Percentiles rank a stretch among this genome's conserved stretches.
phyloP scores from a whole-genome alignment of 2,888 invertebrate genomes.

The Oligia strigilis region DNA sequence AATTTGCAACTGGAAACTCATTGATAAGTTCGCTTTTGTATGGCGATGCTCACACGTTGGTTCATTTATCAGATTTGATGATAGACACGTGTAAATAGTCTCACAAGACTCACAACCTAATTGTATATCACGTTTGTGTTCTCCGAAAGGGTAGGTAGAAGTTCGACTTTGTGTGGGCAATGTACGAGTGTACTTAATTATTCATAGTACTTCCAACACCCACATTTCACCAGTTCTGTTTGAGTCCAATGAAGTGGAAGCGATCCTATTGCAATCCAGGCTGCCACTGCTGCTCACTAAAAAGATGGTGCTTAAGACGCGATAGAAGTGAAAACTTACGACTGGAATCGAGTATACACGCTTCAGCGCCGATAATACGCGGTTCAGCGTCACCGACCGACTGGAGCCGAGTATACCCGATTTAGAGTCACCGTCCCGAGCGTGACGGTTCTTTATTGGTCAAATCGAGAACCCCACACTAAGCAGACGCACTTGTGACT shows the following conservation, averaged over 20 bases:
- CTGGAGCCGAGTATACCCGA: not conserved
- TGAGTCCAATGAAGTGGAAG: not conserved
- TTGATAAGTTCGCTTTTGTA: slow-evolving; percentile 2
- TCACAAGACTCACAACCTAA: not conserved
- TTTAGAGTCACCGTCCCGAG: not conserved
- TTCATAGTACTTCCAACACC: too few species aligned
- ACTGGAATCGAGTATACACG: not conserved
- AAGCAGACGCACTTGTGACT: not conserved
- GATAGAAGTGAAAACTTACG: not conserved
- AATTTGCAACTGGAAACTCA: slow-evolving; percentile 19
- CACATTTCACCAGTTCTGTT: too few species aligned
- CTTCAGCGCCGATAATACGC: not conserved
- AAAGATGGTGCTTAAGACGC: not conserved
- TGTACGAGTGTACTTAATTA: too few species aligned
- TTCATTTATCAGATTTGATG: not conserved
- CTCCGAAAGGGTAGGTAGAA: not conserved
- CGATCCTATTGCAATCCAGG: not conserved
- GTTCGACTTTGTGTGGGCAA: not conserved
- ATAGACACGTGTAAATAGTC: not conserved
- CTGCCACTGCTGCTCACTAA: not conserved
- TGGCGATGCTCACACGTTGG: not conserved
- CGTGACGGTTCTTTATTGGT: not conserved
- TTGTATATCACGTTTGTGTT: too few species aligned
- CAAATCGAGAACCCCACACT: not conserved
- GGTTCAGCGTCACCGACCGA: not conserved